Evolutionary conservation across 2,113 vertebrate genomes (phyloP), one percentile per base, ranked within the genome.

Genomic region (Tamias sibiricus): DNA sequence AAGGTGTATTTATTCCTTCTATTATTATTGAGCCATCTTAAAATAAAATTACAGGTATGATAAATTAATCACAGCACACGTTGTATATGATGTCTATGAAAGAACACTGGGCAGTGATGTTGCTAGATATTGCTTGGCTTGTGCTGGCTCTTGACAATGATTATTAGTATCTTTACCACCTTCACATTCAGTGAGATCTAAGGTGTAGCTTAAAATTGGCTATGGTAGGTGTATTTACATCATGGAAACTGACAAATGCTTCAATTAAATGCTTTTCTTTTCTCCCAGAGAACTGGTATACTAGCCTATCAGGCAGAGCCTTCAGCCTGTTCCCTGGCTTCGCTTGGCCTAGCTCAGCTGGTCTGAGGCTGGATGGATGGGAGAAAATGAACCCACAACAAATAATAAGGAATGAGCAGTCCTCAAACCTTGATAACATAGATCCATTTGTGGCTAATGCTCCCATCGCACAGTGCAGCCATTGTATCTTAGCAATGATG

Each of bases 401-500:
- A 88, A 91, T 69, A 81, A 91, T 87, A 82, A 75, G 85, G 79
- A 87, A 87, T 76, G 81, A 80, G 8, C 69, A 75, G n/a, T 35
- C 91, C 22, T 88, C 47, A 72, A 86, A 69, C 54, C 66, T 59
- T 44, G 69, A 57, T 22, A 57, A 86, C 40, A 80, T 49, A 64
- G 85, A 79, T 40, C 85, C 74, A 62, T 86, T 77, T 80, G 90
- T 87, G 62, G 84, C 69, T 92, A 49, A 82, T 84, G 72, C 71
- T 79, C 42, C 95, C 72, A 24, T 84, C 17, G 30, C 71, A 47
- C 64, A 42, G 71, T 93, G 59, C 0, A 0, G 59, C 49, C 71
- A 57, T 90, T 93, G 89, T 54, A 62, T 72, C 76, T 81, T 91
- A 91, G 96, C 75, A 98, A 66, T 68, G 22, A 90, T 12, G 28